Base-by-base conservation (phyloP, 2,888 invertebrate species). In the Lymantria monacha region DNA sequence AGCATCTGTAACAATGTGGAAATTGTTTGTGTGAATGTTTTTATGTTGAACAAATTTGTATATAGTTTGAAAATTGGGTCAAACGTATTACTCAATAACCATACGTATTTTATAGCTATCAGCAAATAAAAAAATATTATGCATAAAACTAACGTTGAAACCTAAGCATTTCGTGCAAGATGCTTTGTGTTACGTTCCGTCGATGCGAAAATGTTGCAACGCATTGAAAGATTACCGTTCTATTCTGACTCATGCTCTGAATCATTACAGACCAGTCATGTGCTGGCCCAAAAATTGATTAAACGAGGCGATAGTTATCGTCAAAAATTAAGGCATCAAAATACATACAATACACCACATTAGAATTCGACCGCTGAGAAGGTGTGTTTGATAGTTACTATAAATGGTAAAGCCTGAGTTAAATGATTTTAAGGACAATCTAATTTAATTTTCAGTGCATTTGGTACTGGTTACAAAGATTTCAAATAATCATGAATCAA, bases 171-270 rank as follows among this genome's bases (percentile, higher is more conserved):
- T 33, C 38, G n/a, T 38, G 5, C 12, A 12, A 38, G 12, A 38
- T 38, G 38, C 38, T 38, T 22, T 36, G 36, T 38, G 12, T 33
- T 38, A 38, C 12, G 8, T 11, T 9, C 7, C 12, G 38, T 7
- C 38, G 12, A 11, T 38, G 11, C 7, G n/a, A 38, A 41, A 41
- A 41, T 41, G 13, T 41, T 41, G 41, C 30, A 38, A 30, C n/a
- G 13, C 13, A 10, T 46, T 42, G 42, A 44, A 47, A 42, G 36
- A 31, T 44, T 41, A 48, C n/a, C 38, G 38, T 38, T 48, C 43
- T 30, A 50, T 54, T 57, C 65, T 81, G 81, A 81, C 62, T 81
- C 81, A 81, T 58, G 48, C 51, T 42, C 54, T 79, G 77, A 81
- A 64, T 81, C 80, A 81, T 58, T 60, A 62, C 69, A 66, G 66